Conservation (phyloP, 2,888 invertebrate species). For the Lasioglossum morio region DNA sequence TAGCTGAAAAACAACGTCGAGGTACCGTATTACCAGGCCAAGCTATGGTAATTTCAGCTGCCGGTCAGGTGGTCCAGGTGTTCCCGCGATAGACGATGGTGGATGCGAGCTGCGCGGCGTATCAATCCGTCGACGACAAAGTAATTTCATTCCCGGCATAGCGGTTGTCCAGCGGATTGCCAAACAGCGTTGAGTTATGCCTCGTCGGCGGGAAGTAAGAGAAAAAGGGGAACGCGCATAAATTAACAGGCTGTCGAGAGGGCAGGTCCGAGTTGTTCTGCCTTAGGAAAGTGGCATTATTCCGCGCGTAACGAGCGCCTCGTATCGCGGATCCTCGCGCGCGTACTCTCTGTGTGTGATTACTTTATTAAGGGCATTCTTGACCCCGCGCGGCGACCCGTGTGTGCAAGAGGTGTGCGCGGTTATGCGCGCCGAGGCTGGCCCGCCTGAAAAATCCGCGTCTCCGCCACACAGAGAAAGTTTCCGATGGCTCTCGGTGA, state of each 20-base stretch:
- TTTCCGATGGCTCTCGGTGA: slow-evolving; percentile 80
- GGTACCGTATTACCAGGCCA: too few relatives aligned
- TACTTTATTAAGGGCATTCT: slow-evolving; percentile 83
- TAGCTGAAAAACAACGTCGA: not conserved
- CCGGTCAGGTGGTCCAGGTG: not conserved
- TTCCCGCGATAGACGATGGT: not conserved
- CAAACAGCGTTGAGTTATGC: slow-evolving; percentile 4
- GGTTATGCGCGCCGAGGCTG: not conserved
- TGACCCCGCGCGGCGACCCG: slow-evolving; percentile 79
- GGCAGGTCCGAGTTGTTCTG: slow-evolving; percentile 39
- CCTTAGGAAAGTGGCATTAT: slow-evolving; percentile 66
- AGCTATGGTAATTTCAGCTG: not conserved
- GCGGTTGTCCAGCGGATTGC: not conserved
- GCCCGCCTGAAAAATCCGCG: slow-evolving; percentile 69
- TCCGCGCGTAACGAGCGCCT: slow-evolving; percentile 70
- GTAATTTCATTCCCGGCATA: not conserved
- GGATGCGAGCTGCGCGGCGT: not conserved
- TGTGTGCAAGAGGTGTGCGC: slow-evolving; percentile 64
- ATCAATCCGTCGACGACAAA: slow-evolving; percentile 16
- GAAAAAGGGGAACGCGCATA: slow-evolving; percentile 37
- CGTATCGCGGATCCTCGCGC: slow-evolving; percentile 67
- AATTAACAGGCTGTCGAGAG: slow-evolving; percentile 40
- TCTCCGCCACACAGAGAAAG: slow-evolving; percentile 80
- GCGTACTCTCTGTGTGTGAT: slow-evolving; percentile 49
- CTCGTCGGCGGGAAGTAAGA: not conserved